A percentile compares a stretch with the other conserved stretches of the same genome.
Evolutionary conservation across 2,888 invertebrate genomes (phyloP).

Genomic region (Nephrocerus scutellatus): DNA sequence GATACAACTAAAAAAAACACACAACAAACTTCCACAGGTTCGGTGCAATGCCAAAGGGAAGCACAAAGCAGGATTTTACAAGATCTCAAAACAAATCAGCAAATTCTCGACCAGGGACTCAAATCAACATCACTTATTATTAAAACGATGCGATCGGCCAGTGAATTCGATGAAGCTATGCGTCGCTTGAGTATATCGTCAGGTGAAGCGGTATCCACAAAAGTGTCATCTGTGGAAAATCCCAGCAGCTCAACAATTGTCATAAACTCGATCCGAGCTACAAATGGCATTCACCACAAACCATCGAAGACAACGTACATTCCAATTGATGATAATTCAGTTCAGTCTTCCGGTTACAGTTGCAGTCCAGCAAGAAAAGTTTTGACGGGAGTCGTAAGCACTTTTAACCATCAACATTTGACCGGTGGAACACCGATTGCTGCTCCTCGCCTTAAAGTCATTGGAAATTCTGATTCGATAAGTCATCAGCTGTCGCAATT

Average conservation of each 20-base stretch:
- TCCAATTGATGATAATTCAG: too few relatives aligned
- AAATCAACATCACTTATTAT: conserved; percentile 48
- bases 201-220: conserved; percentile 32
- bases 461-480: conserved; percentile 39
- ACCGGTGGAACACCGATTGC: conserved; percentile 35
- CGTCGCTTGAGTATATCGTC: conserved; percentile 41
- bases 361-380: too few relatives aligned
- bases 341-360: conserved; percentile 3
- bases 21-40: too few relatives aligned
- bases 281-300: too few relatives aligned
- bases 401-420: too few relatives aligned
- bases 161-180: conserved; percentile 47
- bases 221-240: too few relatives aligned
- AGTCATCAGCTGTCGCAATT: conserved; percentile 44
- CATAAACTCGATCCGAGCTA: too few relatives aligned
- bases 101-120: conserved; percentile 39
- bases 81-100: conserved; percentile 37
- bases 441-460: conserved; percentile 39
- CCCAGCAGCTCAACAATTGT: too few relatives aligned
- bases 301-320: too few relatives aligned
- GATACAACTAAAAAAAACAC: too few relatives aligned
- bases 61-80: conserved; percentile 36
- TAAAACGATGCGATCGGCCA: conserved; percentile 45
- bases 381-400: too few relatives aligned
- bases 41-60: too few relatives aligned